These are phyloP conservation scores for Zaprionus gabonicus DNA, from an alignment of 1,140 invertebrate genomes.

Conservation along the genomic window DNA sequence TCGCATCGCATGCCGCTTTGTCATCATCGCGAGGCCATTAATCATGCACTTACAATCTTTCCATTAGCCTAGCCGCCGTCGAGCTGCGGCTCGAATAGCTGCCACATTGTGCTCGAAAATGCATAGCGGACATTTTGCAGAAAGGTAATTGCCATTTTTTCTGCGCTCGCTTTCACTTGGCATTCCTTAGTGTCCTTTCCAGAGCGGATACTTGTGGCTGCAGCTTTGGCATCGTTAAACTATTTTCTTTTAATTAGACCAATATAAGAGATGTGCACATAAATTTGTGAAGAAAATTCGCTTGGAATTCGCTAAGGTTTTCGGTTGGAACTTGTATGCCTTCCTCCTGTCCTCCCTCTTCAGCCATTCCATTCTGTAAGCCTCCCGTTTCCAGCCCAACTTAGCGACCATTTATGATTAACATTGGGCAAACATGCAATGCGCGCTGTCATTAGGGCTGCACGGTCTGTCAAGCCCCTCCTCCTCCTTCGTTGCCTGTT, in stretches of 20 bases:
- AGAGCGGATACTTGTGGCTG: constrained; percentile 5
- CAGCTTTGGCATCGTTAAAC: background rate
- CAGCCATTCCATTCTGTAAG: constrained; percentile 4
- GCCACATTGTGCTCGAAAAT: constrained; percentile 70
- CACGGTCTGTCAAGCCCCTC: constrained; percentile 13
- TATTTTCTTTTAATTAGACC: constrained; percentile 50
- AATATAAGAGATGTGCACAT: constrained; percentile 51
- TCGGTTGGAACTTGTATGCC: background rate
- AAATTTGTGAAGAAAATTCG: constrained; percentile 49
- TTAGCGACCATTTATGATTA: constrained; percentile 71
- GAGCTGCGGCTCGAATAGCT: constrained; percentile 54
- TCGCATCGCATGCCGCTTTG: constrained; percentile 59
- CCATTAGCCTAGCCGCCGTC: constrained; percentile 59
- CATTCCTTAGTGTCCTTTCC: constrained; percentile 11
- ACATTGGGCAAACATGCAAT: constrained; percentile 77
- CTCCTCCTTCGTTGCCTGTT: background rate
- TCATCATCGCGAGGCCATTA: constrained; percentile 64
- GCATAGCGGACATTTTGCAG: constrained; percentile 27
- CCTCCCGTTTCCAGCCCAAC: constrained; percentile 22
- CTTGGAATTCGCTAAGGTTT: constrained; percentile 19
- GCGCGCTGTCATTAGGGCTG: constrained; percentile 67
- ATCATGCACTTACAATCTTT: constrained; percentile 64
- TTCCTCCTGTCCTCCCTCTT: background rate
- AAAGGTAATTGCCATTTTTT: constrained; percentile 54
- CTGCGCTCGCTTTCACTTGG: constrained; percentile 29